Evolutionary conservation across 2,797 vertebrate genomes (phyloP).

Genomic region (Dallia pectoralis): DNA sequence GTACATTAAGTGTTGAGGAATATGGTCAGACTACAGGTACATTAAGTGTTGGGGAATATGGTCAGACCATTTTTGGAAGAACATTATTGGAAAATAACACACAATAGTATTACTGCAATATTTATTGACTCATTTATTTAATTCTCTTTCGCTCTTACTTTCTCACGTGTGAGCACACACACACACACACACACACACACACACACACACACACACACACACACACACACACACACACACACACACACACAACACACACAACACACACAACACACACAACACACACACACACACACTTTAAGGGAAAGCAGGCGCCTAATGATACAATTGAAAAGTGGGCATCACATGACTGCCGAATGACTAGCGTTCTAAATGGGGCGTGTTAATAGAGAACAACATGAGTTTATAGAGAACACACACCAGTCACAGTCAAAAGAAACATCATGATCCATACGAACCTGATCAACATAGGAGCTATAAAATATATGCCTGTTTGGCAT

Average conservation of each 20-base stretch:
- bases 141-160: background rate
- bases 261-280: too few relatives aligned
- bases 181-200: background rate
- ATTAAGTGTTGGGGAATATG: too few relatives aligned
- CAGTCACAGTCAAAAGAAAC: conserved; percentile 5
- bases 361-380: background rate
- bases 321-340: conserved; percentile 10
- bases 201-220: background rate
- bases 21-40: too few relatives aligned
- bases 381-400: background rate
- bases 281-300: conserved; percentile 1
- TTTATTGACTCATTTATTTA: conserved; percentile 14
- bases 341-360: conserved; percentile 13
- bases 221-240: background rate
- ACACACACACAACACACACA: too few relatives aligned
- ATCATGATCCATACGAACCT: background rate
- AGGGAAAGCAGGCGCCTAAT: background rate
- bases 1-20: too few relatives aligned
- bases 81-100: background rate
- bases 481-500: conserved; percentile 3
- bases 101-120: background rate
- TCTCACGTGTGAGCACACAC: too few relatives aligned
- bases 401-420: background rate
- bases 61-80: too few relatives aligned
- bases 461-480: conserved; percentile 18